phyloP scores from a whole-genome alignment of 2,113 vertebrate genomes.

The Suricata suricatta region DNA sequence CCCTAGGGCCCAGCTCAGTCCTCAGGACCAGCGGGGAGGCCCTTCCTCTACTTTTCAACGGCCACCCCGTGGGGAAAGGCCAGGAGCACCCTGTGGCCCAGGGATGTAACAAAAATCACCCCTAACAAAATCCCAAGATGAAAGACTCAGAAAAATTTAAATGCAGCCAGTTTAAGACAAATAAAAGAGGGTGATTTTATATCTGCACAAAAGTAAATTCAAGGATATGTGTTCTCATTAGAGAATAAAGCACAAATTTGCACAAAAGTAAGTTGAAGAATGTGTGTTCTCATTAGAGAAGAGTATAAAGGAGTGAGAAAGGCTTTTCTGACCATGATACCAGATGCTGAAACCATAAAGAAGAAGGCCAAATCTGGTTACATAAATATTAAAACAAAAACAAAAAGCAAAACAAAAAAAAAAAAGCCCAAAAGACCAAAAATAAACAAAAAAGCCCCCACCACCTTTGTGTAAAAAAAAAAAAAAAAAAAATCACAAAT shows the following conservation, averaged over 20 bases:
- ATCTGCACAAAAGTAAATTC: slow-evolving; percentile 24
- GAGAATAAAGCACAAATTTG: neutral
- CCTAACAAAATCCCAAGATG: neutral
- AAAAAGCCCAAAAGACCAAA: no score
- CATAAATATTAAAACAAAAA: neutral
- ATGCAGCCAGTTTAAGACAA: neutral
- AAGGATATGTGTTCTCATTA: neutral
- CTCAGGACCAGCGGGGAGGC: neutral
- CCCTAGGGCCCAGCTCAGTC: neutral
- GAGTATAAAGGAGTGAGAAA: neutral
- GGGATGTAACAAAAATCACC: neutral
- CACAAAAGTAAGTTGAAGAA: slow-evolving; percentile 38
- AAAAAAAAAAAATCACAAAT: neutral
- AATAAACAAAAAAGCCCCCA: neutral
- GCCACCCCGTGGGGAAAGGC: neutral
- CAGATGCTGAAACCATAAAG: neutral
- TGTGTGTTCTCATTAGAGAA: neutral
- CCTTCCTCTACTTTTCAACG: neutral
- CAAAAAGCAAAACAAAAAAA: neutral
- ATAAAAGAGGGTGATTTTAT: neutral
- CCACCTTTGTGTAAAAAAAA: neutral
- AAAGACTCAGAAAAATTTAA: slow-evolving; percentile 16
- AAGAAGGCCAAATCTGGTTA: neutral
- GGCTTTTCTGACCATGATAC: neutral
- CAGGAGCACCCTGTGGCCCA: neutral